Base-by-base conservation (phyloP, 1,140 invertebrate genomes). In the Oncopodura yosiiana region DNA sequence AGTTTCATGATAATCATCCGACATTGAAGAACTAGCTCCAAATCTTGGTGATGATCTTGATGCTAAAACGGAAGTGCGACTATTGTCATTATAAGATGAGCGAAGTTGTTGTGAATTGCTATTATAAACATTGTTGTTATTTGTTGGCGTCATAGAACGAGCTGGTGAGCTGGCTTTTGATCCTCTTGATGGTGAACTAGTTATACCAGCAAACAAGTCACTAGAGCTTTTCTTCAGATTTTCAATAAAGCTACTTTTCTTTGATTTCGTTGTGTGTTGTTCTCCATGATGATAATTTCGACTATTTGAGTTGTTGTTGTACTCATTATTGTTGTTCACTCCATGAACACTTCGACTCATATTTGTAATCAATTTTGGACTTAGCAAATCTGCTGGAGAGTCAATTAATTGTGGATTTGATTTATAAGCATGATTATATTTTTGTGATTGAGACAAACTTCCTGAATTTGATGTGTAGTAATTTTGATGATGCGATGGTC, bases 311-410 rank as follows among this genome's bases (percentile, higher is more conserved):
- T 77, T 75, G 32, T 77, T 71, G 39, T 72, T 70, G 32, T 71
- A 66, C 62, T 72, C 69, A 11, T 50, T 32, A 19, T 53, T 24
- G 42, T 27, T 71, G 64, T 26, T 70, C 6, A 88, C 67, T 67
- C 87, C 84, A 49, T 79, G 77, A 58, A 86, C 84, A 66, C 84
- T 87, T 43, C 85, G 76, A 68, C 81, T 87, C 24, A 88, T 84
- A 60, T 84, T 84, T 37, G 83, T 84, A 4, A 89, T 80, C 49
- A 89, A 84, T 32, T 83, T 83, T 0, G 86, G 86, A 67, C 84
- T 87, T 64, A 87, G 87, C 1, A 89, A 69, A 18, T 84, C 83
- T 51, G 80, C 76, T 6, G 81, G 78, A 21, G 77, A 78, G 63
- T 82, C 81, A 2, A 81, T 76, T 18, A 87, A 67, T 57, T 86